These are phyloP conservation scores for Pteromalus puparum DNA, from an alignment of 1,140 invertebrate genomes.

Conservation along the genomic window DNA sequence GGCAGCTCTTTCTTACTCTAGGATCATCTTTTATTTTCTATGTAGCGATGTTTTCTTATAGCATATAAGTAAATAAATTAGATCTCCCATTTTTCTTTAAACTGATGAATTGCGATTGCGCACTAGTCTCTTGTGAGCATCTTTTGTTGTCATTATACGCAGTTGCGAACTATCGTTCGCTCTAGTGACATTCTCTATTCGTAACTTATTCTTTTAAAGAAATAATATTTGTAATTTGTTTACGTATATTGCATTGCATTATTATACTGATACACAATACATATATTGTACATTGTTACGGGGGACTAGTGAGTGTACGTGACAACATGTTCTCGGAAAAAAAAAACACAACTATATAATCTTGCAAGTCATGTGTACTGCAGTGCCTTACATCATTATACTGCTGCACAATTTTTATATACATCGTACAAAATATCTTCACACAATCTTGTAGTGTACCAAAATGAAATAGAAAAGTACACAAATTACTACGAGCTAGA, in stretches of 20 bases:
- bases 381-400: no score
- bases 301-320: no score
- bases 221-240: no score
- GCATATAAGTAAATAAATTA: background rate
- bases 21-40: background rate
- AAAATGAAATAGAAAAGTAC: background rate
- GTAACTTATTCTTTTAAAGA: background rate
- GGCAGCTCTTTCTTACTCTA: background rate
- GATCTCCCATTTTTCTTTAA: conserved; percentile 3
- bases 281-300: no score
- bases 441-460: no score
- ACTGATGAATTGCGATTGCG: conserved; percentile 24
- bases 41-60: background rate
- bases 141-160: background rate
- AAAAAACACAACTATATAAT: no score
- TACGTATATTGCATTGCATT: no score
- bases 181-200: background rate
- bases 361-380: no score
- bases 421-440: no score
- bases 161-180: background rate
- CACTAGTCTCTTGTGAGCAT: background rate
- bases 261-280: no score
- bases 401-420: no score
- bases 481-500: background rate
- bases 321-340: no score